These are phyloP conservation scores for Dendroctonus valens DNA, from an alignment of 1,140 invertebrate genomes.

Conservation along the genomic window DNA sequence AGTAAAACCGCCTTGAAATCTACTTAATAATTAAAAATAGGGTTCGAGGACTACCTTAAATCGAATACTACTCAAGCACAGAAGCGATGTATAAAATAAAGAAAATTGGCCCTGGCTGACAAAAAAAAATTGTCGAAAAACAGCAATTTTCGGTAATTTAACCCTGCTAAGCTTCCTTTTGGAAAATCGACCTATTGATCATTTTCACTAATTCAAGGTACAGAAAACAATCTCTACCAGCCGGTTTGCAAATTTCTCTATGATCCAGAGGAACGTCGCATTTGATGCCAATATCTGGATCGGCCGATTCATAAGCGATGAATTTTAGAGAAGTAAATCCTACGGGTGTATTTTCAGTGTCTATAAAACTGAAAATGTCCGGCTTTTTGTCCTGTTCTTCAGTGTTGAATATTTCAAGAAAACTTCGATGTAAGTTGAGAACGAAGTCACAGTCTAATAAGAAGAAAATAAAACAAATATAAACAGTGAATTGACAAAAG, in stretches of 20 bases:
- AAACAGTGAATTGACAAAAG: neutral
- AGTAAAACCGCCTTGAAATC: no score
- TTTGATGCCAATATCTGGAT: constrained; percentile 64
- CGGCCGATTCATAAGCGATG: constrained; percentile 66
- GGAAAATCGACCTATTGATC: constrained; percentile 47
- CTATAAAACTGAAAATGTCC: constrained; percentile 65
- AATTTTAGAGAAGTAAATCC: constrained; percentile 65
- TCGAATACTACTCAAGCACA: no score
- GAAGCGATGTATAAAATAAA: no score
- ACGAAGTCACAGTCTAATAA: constrained; percentile 61
- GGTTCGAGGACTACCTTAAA: no score
- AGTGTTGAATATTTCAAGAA: constrained; percentile 54
- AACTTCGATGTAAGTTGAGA: constrained; percentile 58
- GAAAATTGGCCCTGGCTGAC: no score
- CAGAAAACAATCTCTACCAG: constrained; percentile 62
- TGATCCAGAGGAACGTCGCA: constrained; percentile 68
- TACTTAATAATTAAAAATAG: no score
- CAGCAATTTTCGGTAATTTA: no score
- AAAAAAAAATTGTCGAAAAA: no score
- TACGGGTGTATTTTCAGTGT: constrained; percentile 68
- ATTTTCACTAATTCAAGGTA: constrained; percentile 63
- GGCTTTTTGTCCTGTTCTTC: constrained; percentile 52
- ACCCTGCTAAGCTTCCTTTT: neutral
- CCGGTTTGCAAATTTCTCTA: constrained; percentile 70
- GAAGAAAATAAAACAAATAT: constrained; percentile 29